phyloP scores from a whole-genome alignment of 1,140 invertebrate genomes.

The Antheraea pernyi region DNA sequence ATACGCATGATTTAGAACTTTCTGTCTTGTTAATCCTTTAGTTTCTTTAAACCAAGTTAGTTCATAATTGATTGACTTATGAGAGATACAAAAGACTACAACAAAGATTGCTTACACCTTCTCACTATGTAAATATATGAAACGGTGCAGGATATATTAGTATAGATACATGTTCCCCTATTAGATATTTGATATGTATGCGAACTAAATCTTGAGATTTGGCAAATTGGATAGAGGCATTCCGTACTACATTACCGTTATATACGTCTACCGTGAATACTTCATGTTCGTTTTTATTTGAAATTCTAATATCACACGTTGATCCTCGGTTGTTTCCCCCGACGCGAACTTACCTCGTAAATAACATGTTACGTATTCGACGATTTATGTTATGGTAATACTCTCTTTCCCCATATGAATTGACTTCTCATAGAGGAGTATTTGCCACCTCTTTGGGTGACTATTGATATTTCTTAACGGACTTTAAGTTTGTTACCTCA shows the following conservation, averaged over 20 bases:
- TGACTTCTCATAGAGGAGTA: constrained; percentile 26
- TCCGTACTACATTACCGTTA: constrained; percentile 68
- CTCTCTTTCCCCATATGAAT: constrained; percentile 41
- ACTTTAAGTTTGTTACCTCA: too few species aligned
- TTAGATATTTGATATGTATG: constrained; percentile 71
- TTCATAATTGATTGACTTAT: background rate
- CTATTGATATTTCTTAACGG: background rate
- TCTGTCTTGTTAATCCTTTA: background rate
- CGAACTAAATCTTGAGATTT: constrained; percentile 76
- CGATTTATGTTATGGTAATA: constrained; percentile 55
- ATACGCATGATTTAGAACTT: constrained; percentile 7
- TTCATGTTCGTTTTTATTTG: constrained; percentile 73
- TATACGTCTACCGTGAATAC: constrained; percentile 70
- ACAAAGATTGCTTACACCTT: too few species aligned
- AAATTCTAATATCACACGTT: constrained; percentile 74
- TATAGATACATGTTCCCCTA: background rate
- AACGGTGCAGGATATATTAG: too few species aligned
- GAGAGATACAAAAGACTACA: too few species aligned
- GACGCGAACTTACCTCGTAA: constrained; percentile 61
- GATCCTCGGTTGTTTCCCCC: constrained; percentile 36
- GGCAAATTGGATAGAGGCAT: constrained; percentile 49
- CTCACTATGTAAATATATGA: too few species aligned
- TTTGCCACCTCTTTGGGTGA: constrained; percentile 14
- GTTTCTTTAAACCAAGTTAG: too few species aligned
- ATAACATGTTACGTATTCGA: constrained; percentile 56